Evolutionary conservation across 2,797 vertebrate genomes (phyloP).

Genomic region (Microhierax caerulescens): DNA sequence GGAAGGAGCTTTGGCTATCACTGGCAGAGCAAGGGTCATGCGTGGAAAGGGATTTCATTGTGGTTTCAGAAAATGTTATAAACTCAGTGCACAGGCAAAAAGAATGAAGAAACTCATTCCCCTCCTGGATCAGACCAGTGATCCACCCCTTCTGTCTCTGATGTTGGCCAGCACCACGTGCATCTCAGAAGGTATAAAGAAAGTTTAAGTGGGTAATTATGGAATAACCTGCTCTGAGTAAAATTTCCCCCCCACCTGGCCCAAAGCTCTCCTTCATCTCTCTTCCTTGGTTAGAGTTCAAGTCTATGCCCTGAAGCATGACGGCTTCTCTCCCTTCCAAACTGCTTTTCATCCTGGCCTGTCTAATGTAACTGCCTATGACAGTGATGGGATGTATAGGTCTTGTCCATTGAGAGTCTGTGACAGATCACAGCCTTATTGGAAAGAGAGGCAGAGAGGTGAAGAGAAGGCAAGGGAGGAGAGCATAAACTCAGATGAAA

Average conservation of each 20-base stretch:
- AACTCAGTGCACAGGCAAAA: neutral
- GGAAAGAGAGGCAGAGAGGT: slow-evolving; percentile 31
- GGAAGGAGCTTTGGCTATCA: slow-evolving; percentile 62
- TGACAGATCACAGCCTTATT: slow-evolving; percentile 49
- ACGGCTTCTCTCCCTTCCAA: slow-evolving; percentile 45
- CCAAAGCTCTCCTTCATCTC: slow-evolving; percentile 53
- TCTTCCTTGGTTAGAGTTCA: slow-evolving; percentile 43
- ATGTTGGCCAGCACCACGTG: slow-evolving; percentile 43
- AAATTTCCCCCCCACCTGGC: slow-evolving; percentile 23
- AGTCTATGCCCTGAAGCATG: slow-evolving; percentile 38
- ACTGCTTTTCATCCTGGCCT: slow-evolving; percentile 26
- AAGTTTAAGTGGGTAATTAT: slow-evolving; percentile 53
- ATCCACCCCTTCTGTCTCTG: slow-evolving; percentile 34
- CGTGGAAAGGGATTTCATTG: slow-evolving; percentile 34
- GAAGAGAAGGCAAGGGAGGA: neutral
- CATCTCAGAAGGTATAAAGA: slow-evolving; percentile 25
- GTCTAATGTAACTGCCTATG: slow-evolving; percentile 48
- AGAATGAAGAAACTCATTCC: slow-evolving; percentile 31
- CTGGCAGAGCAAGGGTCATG: slow-evolving; percentile 49
- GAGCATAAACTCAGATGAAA: slow-evolving; percentile 54
- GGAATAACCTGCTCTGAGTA: slow-evolving; percentile 26
- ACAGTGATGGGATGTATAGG: slow-evolving; percentile 60
- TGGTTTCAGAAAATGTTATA: slow-evolving; percentile 19
- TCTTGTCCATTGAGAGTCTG: slow-evolving; percentile 48
- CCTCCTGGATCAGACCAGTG: neutral